Evolutionary conservation across 1,140 invertebrate genomes (phyloP).

Genomic region (Charaxes varanes): DNA sequence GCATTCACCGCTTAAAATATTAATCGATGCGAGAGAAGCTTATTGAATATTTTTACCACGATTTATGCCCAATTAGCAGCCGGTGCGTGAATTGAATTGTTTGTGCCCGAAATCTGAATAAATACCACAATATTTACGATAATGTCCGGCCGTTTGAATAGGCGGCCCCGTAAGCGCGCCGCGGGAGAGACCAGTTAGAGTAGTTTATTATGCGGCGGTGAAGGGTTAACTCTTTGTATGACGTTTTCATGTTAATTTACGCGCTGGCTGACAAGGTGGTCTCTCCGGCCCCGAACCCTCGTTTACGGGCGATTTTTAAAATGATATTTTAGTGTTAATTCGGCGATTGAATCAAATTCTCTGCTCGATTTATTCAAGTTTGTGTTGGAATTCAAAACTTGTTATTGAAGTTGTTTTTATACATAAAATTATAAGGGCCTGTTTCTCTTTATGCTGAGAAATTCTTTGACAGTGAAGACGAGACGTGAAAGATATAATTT

Average conservation of each 20-base stretch:
- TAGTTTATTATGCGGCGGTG: conserved; percentile 53
- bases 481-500: too few species aligned
- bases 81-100: conserved; percentile 70
- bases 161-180: conserved; percentile 43
- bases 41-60: conserved; percentile 69
- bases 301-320: conserved; percentile 42
- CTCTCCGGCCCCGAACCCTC: conserved; percentile 26
- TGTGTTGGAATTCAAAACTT: conserved; percentile 14
- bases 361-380: conserved; percentile 38
- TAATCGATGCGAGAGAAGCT: conserved; percentile 64
- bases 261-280: conserved; percentile 60
- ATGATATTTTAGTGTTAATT: conserved; percentile 66
- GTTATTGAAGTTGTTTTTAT: conserved; percentile 20
- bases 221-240: conserved; percentile 66
- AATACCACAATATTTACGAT: conserved; percentile 71
- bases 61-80: conserved; percentile 68
- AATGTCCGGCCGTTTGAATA: conserved; percentile 60
- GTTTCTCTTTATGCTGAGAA: conserved; percentile 11
- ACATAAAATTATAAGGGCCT: conserved; percentile 22
- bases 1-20: conserved; percentile 58
- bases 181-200: conserved; percentile 44
- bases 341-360: conserved; percentile 34
- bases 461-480: too few species aligned
- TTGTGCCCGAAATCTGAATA: conserved; percentile 65
- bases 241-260: conserved; percentile 70